Conservation (phyloP, 1,140 invertebrate species). For the Cephus cinctus region DNA sequence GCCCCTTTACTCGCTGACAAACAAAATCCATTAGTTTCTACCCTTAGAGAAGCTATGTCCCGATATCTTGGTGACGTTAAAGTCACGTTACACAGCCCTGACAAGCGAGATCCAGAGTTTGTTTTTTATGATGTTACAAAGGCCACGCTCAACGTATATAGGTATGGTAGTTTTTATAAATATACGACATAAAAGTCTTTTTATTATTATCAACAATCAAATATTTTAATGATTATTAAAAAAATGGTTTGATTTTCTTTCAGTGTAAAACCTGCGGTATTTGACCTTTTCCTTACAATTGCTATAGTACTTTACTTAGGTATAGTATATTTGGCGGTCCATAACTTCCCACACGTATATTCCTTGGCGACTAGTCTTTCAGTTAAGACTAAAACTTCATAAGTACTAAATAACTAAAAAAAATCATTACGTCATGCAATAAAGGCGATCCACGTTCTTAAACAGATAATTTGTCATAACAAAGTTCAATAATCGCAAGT, state of each 20-base stretch:
- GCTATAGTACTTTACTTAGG: constrained; percentile 81
- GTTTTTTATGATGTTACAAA: constrained; percentile 83
- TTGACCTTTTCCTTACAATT: constrained; percentile 91
- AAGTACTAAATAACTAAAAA: no score
- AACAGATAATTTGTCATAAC: no score
- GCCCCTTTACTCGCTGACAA: constrained; percentile 72
- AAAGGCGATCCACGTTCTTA: no score
- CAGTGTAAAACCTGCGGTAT: constrained; percentile 95
- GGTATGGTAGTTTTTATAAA: constrained; percentile 57
- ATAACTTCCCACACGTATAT: constrained; percentile 64
- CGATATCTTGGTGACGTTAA: constrained; percentile 78
- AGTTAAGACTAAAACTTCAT: constrained; percentile 43
- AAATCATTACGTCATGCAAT: no score
- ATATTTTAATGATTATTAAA: constrained; percentile 5
- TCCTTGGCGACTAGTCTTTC: constrained; percentile 42
- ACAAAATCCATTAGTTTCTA: constrained; percentile 63
- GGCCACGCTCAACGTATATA: constrained; percentile 83
- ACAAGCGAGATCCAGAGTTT: constrained; percentile 90
- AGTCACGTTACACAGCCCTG: constrained; percentile 66
- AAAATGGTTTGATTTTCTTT: constrained; percentile 46
- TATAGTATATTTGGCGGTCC: constrained; percentile 78
- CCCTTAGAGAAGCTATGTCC: constrained; percentile 71
- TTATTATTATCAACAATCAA: constrained; percentile 6
- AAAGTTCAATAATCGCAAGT: no score
- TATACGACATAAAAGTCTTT: constrained; percentile 3